Evolutionary conservation across 2,888 invertebrate species (phyloP).

Genomic region (Pseudolycoriella hygida): DNA sequence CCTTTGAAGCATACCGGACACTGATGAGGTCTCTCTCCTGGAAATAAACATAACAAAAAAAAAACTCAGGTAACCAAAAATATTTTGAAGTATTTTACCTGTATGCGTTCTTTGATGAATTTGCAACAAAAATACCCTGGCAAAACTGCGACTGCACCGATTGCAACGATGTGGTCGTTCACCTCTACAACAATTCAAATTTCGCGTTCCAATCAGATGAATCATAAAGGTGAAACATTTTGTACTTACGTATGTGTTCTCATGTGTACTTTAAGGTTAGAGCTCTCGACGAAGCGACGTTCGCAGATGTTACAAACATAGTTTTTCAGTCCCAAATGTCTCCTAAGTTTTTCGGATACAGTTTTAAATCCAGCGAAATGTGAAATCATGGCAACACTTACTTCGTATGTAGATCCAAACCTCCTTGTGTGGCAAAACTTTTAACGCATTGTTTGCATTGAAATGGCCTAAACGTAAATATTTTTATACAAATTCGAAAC

Average conservation of each 20-base stretch:
- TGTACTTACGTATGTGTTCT: slow-evolving; percentile 18
- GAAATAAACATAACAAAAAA: neutral
- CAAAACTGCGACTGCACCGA: slow-evolving; percentile 20
- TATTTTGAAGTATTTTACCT: too few relatives aligned
- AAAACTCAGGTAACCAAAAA: too few relatives aligned
- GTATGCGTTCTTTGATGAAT: slow-evolving; percentile 12
- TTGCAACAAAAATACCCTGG: slow-evolving; percentile 19
- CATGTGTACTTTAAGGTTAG: slow-evolving; percentile 21
- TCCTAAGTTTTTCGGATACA: slow-evolving; percentile 3
- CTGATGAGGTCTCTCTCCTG: slow-evolving; percentile 1
- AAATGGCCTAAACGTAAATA: slow-evolving; percentile 7
- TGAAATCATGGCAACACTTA: too few relatives aligned
- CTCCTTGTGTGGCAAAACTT: slow-evolving; percentile 12
- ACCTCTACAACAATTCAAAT: too few relatives aligned
- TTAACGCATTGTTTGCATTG: slow-evolving; percentile 9
- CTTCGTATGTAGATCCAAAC: slow-evolving; percentile 9
- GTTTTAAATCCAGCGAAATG: too few relatives aligned
- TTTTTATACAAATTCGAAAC: neutral
- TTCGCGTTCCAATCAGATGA: too few relatives aligned
- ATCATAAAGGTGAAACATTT: too few relatives aligned
- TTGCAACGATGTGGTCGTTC: slow-evolving; percentile 16
- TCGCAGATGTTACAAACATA: slow-evolving; percentile 18
- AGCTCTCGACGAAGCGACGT: slow-evolving; percentile 20
- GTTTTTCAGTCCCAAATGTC: slow-evolving; percentile 15
- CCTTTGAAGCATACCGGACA: slow-evolving; percentile 9